Percentiles rank a stretch among this genome's conserved stretches.
phyloP scores from a whole-genome alignment of 2,888 invertebrate species.

The Gymnosoma rotundatum region DNA sequence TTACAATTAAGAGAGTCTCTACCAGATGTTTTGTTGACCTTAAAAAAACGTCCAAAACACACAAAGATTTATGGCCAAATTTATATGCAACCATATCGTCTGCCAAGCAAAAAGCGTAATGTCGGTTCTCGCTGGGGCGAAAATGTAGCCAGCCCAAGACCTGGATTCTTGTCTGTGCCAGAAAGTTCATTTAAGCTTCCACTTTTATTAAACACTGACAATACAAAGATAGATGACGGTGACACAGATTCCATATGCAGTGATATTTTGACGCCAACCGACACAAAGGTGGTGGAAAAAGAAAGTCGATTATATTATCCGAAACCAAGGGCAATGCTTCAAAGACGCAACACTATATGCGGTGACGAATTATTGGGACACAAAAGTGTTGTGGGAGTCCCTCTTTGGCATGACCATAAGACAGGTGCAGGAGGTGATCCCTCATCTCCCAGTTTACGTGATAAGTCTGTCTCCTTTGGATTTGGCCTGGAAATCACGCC shows the following conservation, averaged over 20 bases:
- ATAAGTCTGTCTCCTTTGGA: slow-evolving; percentile 91
- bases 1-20: slow-evolving; percentile 89
- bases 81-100: slow-evolving; percentile 86
- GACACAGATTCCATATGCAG: slow-evolving; percentile 84
- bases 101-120: slow-evolving; percentile 88
- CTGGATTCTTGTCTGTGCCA: slow-evolving; percentile 84
- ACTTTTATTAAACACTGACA: slow-evolving; percentile 82
- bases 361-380: slow-evolving; percentile 87
- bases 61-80: slow-evolving; percentile 89
- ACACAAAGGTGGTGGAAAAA: slow-evolving; percentile 79
- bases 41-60: slow-evolving; percentile 92
- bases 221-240: slow-evolving; percentile 74
- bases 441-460: slow-evolving; percentile 85
- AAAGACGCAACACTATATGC: slow-evolving; percentile 93
- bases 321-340: slow-evolving; percentile 89
- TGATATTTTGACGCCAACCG: slow-evolving; percentile 84
- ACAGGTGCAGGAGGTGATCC: slow-evolving; percentile 81
- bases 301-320: slow-evolving; percentile 86
- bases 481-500: slow-evolving; percentile 88
- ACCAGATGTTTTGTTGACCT: slow-evolving; percentile 90
- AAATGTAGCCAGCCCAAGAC: slow-evolving; percentile 86
- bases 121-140: slow-evolving; percentile 87
- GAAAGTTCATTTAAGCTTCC: slow-evolving; percentile 80
- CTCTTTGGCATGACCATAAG: slow-evolving; percentile 90
- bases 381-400: slow-evolving; percentile 79